A percentile compares a stretch with the other conserved stretches of the same genome.
phyloP scores from a whole-genome alignment of 2,888 invertebrate species.

The Chrysolina oricalcia region DNA sequence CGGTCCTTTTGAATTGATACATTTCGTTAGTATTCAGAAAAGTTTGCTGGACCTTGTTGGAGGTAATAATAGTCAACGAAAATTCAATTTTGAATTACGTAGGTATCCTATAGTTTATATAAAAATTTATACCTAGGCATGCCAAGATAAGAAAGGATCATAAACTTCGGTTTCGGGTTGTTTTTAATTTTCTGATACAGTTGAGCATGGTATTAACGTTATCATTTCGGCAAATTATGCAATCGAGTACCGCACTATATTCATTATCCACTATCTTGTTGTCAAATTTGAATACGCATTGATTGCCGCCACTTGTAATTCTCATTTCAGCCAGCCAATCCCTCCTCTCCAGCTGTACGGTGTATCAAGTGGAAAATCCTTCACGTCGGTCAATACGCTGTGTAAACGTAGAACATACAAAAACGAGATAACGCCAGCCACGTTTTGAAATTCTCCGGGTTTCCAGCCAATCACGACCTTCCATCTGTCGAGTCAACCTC shows the following conservation, averaged over 20 bases:
- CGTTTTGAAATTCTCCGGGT: constrained; percentile 43
- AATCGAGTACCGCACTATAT: constrained; percentile 1
- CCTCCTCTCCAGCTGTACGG: constrained; percentile 63
- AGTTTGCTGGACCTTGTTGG: not conserved
- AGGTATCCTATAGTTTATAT: not conserved
- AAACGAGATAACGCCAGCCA: constrained; percentile 47
- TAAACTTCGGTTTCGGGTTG: not conserved
- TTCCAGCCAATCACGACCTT: constrained; percentile 67
- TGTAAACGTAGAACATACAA: constrained; percentile 59
- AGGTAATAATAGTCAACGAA: too few relatives aligned
- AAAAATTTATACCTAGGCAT: not conserved
- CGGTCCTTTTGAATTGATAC: constrained; percentile 55
- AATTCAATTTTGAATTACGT: not conserved
- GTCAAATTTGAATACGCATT: constrained; percentile 48
- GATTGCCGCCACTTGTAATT: constrained; percentile 47
- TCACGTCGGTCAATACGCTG: constrained; percentile 48
- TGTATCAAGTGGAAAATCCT: constrained; percentile 47
- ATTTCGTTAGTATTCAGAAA: not conserved
- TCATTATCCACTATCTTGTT: not conserved
- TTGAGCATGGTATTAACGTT: not conserved
- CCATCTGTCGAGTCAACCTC: constrained; percentile 69
- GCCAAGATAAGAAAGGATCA: not conserved
- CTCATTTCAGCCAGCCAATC: constrained; percentile 58
- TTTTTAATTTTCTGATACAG: not conserved
- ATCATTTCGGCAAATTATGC: constrained; percentile 1